phyloP scores from a whole-genome alignment of 2,888 invertebrate genomes.

The Lasioglossum oenotherae region DNA sequence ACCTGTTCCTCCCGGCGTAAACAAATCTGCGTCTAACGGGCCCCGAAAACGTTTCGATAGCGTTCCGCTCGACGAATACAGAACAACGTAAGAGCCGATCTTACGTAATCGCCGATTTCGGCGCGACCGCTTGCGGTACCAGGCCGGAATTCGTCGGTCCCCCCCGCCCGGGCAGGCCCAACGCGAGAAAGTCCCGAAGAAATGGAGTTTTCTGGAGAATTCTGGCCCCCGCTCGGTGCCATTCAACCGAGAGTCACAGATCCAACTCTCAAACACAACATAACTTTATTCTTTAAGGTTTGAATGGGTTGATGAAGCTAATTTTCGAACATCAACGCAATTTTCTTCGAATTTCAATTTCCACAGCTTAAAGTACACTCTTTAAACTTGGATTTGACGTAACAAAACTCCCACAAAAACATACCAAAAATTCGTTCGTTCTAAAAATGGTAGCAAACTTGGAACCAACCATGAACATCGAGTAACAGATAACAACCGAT shows the following conservation, averaged over 20 bases:
- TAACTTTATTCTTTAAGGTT: neutral
- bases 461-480: neutral
- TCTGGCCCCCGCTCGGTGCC: neutral
- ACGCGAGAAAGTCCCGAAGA: constrained; percentile 37
- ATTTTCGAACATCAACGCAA: neutral
- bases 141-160: constrained; percentile 23
- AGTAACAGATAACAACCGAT: neutral
- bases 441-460: too few species aligned
- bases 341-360: neutral
- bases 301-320: neutral
- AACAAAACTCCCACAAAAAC: neutral
- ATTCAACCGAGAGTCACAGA: neutral
- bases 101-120: constrained; percentile 66
- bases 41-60: constrained; percentile 39
- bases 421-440: neutral
- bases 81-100: constrained; percentile 29
- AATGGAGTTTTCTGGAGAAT: neutral
- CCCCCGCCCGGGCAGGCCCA: neutral
- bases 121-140: constrained; percentile 19
- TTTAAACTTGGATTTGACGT: neutral
- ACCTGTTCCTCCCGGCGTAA: constrained; percentile 51
- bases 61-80: constrained; percentile 24
- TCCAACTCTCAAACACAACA: neutral
- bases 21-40: constrained; percentile 75
- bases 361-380: neutral